Base-by-base conservation (phyloP, 2,797 vertebrate species). In the Rhinogobio ventralis region DNA sequence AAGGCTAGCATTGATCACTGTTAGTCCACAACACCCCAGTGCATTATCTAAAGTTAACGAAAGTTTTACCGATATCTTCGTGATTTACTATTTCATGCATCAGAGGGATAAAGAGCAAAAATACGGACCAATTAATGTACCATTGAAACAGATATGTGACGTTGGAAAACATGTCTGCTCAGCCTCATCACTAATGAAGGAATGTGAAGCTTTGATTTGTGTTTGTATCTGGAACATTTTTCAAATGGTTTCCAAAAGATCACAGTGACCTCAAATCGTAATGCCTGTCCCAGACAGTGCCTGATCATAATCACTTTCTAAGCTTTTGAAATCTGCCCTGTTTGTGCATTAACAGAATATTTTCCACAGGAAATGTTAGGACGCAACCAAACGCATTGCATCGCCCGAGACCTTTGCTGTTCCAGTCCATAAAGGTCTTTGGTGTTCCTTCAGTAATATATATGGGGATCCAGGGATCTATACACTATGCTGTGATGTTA, bases 151-250 rank as follows among this genome's bases (percentile, higher is more conserved):
- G 33, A 49, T 15, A 25, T 66, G 8, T 82, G 46, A 71, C 30
- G 6, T 76, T 15, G 57, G 57, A 42, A 78, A 78, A 39, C 60
- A 80, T 10, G 36, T 67, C 81, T 73, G 36, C 42, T 85, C 33
- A 45, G 36, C n/a, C 42, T 88, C 42, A 62, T 49, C 14, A 19
- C 14, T 36, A 46, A 75, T 42, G 64, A 30, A 71, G 30, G 64
- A 86, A 86, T 86, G 82, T 19, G n/a, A 72, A 23, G 72, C 42
- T 9, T 73, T 87, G 84, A 86, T 89, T 81, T 87, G 79, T 87
- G 68, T 86, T 89, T 87, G 62, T 86, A 79, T 84, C 72, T 84
- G 84, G 45, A 81, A 85, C 25, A 68, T 68, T 81, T 42, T 82
- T 82, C 0, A 60, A 71, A 81, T 82, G 71, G 39, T 68, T 79